Evolutionary conservation across 2,113 vertebrate genomes (phyloP).

Genomic region (Catharus minimus): DNA sequence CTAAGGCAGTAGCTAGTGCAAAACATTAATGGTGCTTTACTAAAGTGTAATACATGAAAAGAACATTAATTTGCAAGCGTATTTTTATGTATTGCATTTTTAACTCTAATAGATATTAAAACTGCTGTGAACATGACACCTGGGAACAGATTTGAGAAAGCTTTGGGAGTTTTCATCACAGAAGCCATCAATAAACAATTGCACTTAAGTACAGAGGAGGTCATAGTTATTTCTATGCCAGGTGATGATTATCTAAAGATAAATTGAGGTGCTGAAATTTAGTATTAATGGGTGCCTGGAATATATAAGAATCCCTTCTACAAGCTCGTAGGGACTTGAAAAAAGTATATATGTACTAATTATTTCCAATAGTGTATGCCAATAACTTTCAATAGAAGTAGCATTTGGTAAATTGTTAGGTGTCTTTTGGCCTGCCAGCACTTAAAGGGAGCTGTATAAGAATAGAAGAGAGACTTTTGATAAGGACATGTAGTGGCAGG

Average conservation of each 20-base stretch:
- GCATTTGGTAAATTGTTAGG: not conserved
- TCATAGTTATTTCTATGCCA: not conserved
- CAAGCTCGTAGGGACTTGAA: not conserved
- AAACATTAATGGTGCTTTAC: not conserved
- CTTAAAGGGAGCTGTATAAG: not conserved
- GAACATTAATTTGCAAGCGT: not conserved
- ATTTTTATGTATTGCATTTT: not conserved
- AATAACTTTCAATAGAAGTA: not conserved
- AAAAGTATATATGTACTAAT: not conserved
- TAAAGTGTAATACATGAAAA: not conserved
- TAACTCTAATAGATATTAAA: not conserved
- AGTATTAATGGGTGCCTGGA: not conserved
- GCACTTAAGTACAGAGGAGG: not conserved
- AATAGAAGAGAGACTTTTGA: not conserved
- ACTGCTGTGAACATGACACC: not conserved
- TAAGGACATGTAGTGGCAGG: not conserved
- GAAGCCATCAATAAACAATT: not conserved
- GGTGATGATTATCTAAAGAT: not conserved
- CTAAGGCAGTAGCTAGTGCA: not conserved
- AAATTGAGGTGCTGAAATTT: not conserved
- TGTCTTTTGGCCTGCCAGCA: not conserved
- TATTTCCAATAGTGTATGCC: not conserved
- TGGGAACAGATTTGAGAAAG: not conserved
- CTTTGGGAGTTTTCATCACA: not conserved
- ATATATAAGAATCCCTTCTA: not conserved